Evolutionary conservation across 1,140 invertebrate genomes (phyloP).

Genomic region (Apis florea): DNA sequence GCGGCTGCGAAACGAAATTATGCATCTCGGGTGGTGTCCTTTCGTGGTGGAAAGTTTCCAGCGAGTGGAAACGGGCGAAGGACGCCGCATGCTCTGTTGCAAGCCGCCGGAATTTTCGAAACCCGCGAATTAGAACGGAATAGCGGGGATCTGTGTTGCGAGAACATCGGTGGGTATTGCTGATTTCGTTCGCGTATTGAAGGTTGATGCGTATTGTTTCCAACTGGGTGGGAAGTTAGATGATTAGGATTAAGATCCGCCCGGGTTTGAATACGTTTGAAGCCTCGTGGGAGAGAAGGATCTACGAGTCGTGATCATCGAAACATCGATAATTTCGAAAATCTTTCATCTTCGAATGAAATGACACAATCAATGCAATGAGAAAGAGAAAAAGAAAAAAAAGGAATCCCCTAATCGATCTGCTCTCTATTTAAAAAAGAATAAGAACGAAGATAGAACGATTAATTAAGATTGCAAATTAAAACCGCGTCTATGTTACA

Average conservation of each 20-base stretch:
- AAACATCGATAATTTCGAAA: too few relatives aligned
- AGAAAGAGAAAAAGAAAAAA: too few relatives aligned
- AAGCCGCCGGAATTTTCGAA: slow-evolving; percentile 35
- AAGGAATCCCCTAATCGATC: too few relatives aligned
- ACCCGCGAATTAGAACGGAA: slow-evolving; percentile 37
- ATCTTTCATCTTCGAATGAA: too few relatives aligned
- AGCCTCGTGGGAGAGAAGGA: too few relatives aligned
- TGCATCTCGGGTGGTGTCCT: slow-evolving; percentile 9
- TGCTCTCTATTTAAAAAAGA: too few relatives aligned
- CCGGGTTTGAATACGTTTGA: not conserved
- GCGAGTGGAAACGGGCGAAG: slow-evolving; percentile 11
- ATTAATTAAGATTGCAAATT: too few relatives aligned
- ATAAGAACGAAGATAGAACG: too few relatives aligned
- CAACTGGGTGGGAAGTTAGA: not conserved
- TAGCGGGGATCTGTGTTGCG: slow-evolving; percentile 4
- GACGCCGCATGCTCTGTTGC: slow-evolving; percentile 15
- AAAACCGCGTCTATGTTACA: too few relatives aligned
- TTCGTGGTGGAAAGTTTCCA: slow-evolving; percentile 24
- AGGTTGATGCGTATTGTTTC: not conserved
- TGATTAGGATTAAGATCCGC: not conserved
- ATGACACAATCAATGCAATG: too few relatives aligned
- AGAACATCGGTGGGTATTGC: not conserved
- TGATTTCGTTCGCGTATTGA: not conserved
- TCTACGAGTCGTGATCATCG: too few relatives aligned
- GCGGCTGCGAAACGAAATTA: slow-evolving; percentile 30